phyloP scores from a whole-genome alignment of 2,113 vertebrate species.

The Anthoscopus minutus region DNA sequence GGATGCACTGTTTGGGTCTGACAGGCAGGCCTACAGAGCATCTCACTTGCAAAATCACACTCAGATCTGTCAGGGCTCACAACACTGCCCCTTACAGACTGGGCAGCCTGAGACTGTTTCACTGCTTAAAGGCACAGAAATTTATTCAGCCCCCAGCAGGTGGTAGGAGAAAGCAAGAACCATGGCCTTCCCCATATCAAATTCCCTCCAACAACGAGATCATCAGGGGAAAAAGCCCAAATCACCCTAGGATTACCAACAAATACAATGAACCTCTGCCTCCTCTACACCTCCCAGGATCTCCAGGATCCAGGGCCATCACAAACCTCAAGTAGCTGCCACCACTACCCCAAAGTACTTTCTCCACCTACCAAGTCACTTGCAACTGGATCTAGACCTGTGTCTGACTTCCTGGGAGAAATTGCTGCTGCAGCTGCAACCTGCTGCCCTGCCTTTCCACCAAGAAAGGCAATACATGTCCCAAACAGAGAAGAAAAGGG shows the following conservation, averaged over 20 bases:
- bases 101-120: not conserved
- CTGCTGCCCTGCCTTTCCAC: not conserved
- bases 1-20: not conserved
- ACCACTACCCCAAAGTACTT: not conserved
- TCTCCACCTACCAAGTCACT: not conserved
- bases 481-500: not conserved
- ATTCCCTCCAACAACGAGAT: not conserved
- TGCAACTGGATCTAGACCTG: not conserved
- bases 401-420: not conserved
- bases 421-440: not conserved
- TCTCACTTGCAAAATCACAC: not conserved
- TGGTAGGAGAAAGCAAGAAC: not conserved
- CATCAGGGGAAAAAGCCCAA: not conserved
- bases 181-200: not conserved
- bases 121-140: not conserved
- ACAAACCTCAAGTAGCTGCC: not conserved
- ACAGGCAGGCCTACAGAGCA: accelerated
- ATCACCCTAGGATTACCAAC: not conserved
- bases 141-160: not conserved
- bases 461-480: not conserved
- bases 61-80: not conserved
- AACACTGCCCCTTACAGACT: not conserved
- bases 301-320: not conserved
- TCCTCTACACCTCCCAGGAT: not conserved
- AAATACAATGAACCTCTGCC: not conserved